These are phyloP conservation scores for Drymonia ruficornis DNA, from an alignment of 2,888 invertebrate species.

Conservation along the genomic window DNA sequence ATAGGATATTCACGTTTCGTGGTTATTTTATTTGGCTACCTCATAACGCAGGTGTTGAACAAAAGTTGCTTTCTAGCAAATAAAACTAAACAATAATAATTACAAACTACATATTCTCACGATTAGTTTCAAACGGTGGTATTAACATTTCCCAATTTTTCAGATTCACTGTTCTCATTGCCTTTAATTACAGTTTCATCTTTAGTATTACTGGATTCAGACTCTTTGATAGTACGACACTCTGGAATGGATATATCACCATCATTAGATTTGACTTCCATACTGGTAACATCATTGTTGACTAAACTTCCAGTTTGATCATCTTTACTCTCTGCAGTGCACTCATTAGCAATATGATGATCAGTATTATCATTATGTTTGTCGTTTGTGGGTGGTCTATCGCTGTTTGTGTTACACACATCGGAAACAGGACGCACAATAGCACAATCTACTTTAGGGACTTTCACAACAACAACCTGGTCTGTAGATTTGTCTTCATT, in stretches of 20 bases:
- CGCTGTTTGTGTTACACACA: conserved; percentile 18
- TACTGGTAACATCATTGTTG: not conserved
- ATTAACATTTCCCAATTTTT: conserved; percentile 15
- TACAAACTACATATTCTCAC: conserved; percentile 1
- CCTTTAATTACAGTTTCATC: conserved; percentile 12
- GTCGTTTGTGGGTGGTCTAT: conserved; percentile 15
- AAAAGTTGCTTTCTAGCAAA: conserved; percentile 34
- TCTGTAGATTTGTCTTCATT: conserved; percentile 62
- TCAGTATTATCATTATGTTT: conserved; percentile 9
- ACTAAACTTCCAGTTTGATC: not conserved
- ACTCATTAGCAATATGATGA: not conserved
- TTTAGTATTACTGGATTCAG: conserved; percentile 11
- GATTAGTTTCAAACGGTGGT: conserved; percentile 12
- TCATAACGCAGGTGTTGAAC: conserved; percentile 12
- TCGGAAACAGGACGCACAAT: conserved; percentile 43
- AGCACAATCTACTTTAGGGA: conserved; percentile 68
- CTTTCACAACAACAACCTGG: conserved; percentile 72
- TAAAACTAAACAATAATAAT: conserved; percentile 23
- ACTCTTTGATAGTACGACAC: not conserved
- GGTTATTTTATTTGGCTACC: conserved; percentile 4
- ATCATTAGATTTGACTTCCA: conserved; percentile 15
- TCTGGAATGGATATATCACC: conserved; percentile 7
- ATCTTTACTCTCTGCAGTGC: not conserved
- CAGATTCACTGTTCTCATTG: conserved; percentile 11
- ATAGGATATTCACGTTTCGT: not conserved